Evolutionary conservation across 2,113 vertebrate genomes (phyloP), one percentile per base, ranked within the genome.

Genomic region (Oncorhynchus gorbuscha): DNA sequence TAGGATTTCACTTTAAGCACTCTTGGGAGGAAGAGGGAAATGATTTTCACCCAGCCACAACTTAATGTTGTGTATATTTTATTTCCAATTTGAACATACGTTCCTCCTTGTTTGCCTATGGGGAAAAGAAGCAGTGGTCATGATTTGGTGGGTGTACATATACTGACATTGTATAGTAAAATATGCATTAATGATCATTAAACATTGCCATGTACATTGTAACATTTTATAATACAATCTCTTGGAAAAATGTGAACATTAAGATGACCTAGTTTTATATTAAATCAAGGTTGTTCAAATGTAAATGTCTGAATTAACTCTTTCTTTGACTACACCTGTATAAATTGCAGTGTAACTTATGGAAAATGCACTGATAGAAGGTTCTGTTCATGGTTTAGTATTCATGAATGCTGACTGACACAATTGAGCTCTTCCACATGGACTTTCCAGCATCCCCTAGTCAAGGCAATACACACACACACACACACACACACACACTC

Each of bases 321-420:
- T 78, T 64, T 72, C 2, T 74, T 61, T n/a, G 64, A 73, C 20
- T 71, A 32, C 64, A 20, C 78, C 71, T 9, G 68, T 81, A 70
- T 79, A 20, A 84, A 58, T 30, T 71, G 59, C n/a, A 22, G 59
- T 62, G 18, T 62, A 30, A 18, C 71, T 72, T 64, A 62, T 30
- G 0, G 59, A 73, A 61, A 49, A 67, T 72, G 22, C 62, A 78
- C 1, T 14, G 58, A 77, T 35, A 75, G 74, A 28, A 86, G 75
- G 83, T 81, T 81, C 74, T 65, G 79, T 84, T 87, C 61, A 86
- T 73, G 45, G 83, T 82, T 89, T 81, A 83, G 74, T 84, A 86
- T 89, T 86, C 79, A 83, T 79, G 72, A 81, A 81, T 78, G 78
- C 77, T 74, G 67, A 84, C 78, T 79, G 72, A 72, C 64, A 83